Base-by-base conservation (phyloP, 1,140 invertebrate genomes). In the Heliconius melpomene region DNA sequence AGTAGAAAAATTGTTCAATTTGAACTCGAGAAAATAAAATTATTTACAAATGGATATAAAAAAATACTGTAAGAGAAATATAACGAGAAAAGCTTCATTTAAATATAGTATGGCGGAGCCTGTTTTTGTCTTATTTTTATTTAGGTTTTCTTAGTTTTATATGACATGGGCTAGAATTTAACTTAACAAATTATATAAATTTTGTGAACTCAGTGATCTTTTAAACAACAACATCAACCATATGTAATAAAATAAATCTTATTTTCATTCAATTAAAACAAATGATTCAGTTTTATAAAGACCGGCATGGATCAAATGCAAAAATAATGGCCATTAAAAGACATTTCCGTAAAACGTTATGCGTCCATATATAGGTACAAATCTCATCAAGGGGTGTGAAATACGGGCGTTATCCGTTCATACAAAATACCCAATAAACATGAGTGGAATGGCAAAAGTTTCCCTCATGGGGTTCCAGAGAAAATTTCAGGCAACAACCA, bases 371-470 rank as follows among this genome's bases (percentile, higher is more conserved):
- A 3, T 9, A 29, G n/a, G 26, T 29, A 29, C 13, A 66, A 66
- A 66, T 54, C 54, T 76, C 38, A 70, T 76, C 74, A 66, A 76
- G n/a, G 29, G 32, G 38, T 76, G 29, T 76, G 50, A 76, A 76
- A 76, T 66, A 66, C 57, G 36, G 36, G 74, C 46, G 57, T 26
- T 29, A 76, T 60, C 50, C 57, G 32, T 76, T 76, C 74, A 66
- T 76, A 66, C 57, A 38, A 76, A 76, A 66, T 66, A 66, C 23
- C 60, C 60, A 66, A 66, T 66, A 66, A 66, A 66, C 60, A 66
- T 29, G 60, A 66, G 60, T 66, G 60, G 60, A 66, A 66, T 66
- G 26, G 60, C 60, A 66, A 66, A 66, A 66, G 60, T 66, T 66
- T 66, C 9, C 60, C 60, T 29, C 60, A 3, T 29, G 60, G 60